phyloP scores from a whole-genome alignment of 2,888 invertebrate species.

The Drosophila dives region DNA sequence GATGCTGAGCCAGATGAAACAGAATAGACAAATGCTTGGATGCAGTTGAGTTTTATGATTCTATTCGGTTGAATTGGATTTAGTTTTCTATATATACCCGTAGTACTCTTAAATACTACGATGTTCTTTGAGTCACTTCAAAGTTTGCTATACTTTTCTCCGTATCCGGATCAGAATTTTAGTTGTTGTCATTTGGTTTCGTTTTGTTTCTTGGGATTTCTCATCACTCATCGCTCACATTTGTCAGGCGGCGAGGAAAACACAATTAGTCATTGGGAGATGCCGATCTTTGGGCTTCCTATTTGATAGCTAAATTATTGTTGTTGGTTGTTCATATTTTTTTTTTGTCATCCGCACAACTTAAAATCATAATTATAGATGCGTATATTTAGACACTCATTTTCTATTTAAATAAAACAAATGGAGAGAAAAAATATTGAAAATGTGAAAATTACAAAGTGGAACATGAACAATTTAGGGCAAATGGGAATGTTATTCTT shows the following conservation, averaged over 20 bases:
- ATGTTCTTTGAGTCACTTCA: neutral
- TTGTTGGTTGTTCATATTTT: constrained; percentile 46
- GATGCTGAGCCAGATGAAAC: constrained; percentile 9
- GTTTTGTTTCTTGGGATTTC: constrained; percentile 22
- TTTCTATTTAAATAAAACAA: neutral
- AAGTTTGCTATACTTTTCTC: constrained; percentile 3
- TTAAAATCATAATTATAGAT: constrained; percentile 61
- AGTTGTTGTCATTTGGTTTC: neutral
- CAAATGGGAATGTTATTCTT: neutral
- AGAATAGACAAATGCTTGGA: neutral
- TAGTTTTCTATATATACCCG: neutral
- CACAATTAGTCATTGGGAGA: constrained; percentile 77
- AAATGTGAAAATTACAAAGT: constrained; percentile 38
- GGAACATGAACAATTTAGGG: constrained; percentile 14
- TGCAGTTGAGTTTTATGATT: constrained; percentile 5
- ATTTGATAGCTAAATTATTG: constrained; percentile 28
- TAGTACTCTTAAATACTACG: neutral
- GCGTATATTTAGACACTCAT: constrained; percentile 37
- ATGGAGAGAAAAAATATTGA: constrained; percentile 15
- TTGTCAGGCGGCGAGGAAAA: constrained; percentile 72
- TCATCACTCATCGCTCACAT: constrained; percentile 56
- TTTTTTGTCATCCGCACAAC: constrained; percentile 43
- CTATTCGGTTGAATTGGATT: constrained; percentile 13
- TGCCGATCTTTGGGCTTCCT: constrained; percentile 31
- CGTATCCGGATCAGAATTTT: constrained; percentile 5